Evolutionary conservation across 2,113 vertebrate species (phyloP).

Genomic region (Corythaixoides concolor): DNA sequence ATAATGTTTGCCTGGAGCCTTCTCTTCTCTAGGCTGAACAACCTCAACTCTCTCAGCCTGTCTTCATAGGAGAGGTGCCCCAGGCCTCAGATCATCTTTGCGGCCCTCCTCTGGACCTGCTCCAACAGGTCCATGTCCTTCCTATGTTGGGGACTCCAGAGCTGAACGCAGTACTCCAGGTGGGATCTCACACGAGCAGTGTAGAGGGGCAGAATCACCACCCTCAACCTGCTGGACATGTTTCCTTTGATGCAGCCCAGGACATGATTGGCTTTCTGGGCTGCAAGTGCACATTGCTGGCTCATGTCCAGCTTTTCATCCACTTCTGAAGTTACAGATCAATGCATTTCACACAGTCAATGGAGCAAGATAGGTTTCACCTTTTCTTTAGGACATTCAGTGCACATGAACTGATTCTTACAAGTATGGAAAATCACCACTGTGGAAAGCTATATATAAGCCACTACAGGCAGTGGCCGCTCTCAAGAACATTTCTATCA

Average conservation of each 20-base stretch:
- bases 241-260: not conserved
- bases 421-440: not conserved
- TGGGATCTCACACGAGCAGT: not conserved
- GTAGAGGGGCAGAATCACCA: not conserved
- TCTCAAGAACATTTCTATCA: not conserved
- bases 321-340: not conserved
- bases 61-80: not conserved
- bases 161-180: not conserved
- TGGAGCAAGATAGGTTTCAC: not conserved
- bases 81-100: not conserved
- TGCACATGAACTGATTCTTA: not conserved
- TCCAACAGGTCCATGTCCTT: not conserved
- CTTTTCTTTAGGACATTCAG: not conserved
- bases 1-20: not conserved
- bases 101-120: not conserved
- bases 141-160: not conserved
- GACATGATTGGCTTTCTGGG: not conserved
- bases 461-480: not conserved
- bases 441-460: not conserved
- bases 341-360: not conserved
- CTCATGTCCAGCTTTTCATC: not conserved
- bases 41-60: not conserved
- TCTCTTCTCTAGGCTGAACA: not conserved
- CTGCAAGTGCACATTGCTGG: not conserved
- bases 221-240: rapidly evolving